These are phyloP conservation scores for Pammene aurita DNA, from an alignment of 2,888 invertebrate species.

Conservation along the genomic window DNA sequence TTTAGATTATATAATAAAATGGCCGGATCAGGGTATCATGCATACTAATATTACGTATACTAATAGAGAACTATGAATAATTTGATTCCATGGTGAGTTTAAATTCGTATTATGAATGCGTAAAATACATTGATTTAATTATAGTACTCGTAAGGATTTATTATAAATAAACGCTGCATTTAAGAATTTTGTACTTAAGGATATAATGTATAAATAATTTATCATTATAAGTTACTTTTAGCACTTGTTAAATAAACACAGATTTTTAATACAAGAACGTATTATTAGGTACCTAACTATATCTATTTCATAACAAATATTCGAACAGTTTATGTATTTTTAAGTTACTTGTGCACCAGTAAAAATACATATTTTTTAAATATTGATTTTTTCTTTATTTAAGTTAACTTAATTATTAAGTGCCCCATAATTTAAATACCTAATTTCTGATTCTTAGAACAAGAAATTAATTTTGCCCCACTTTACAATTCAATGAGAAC, in stretches of 20 bases:
- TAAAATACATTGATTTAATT: no score
- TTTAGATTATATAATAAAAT: background rate
- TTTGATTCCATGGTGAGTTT: no score
- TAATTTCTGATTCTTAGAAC: background rate
- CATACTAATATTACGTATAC: background rate
- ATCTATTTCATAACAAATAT: no score
- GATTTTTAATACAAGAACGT: background rate
- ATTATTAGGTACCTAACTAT: background rate
- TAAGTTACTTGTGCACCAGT: no score
- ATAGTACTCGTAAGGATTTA: background rate
- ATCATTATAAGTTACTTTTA: conserved; percentile 7
- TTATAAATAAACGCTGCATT: background rate
- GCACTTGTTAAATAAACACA: conserved; percentile 35
- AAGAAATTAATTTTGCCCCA: conserved; percentile 6
- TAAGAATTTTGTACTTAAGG: background rate
- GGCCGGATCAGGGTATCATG: conserved; percentile 6
- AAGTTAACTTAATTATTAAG: no score
- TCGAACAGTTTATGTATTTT: no score
- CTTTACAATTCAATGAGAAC: conserved; percentile 18
- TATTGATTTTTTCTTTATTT: no score
- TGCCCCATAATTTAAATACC: background rate
- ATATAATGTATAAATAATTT: background rate
- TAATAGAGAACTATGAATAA: no score
- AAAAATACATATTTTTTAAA: no score
- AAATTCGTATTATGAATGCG: background rate